Evolutionary conservation across 35 echinoderm and acorn worm species (phyloP).

Genomic region (Patiria miniata): DNA sequence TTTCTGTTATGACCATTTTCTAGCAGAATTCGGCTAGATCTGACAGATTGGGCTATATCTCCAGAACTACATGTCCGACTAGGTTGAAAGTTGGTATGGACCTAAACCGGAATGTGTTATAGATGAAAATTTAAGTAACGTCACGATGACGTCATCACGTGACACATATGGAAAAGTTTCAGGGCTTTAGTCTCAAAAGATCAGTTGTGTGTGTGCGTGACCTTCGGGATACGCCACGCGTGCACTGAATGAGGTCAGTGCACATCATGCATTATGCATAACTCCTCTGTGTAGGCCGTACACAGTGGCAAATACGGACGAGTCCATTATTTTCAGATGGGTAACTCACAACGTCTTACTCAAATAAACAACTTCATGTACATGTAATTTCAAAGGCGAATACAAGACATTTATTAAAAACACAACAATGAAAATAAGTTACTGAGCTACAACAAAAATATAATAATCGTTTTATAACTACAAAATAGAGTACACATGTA

Average conservation of each 20-base stretch:
- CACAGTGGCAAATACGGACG: background rate
- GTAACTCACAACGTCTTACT: background rate
- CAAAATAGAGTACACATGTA: background rate
- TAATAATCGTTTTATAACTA: background rate
- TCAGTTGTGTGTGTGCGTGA: background rate
- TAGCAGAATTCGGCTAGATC: too few relatives aligned
- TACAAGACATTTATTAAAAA: background rate
- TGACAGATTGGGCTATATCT: too few relatives aligned
- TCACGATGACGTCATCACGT: too few relatives aligned
- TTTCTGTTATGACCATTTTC: too few relatives aligned
- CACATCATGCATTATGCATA: conserved; percentile 11
- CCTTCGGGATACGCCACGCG: background rate
- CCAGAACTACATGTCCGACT: too few relatives aligned
- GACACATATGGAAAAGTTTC: background rate
- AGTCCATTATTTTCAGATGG: background rate
- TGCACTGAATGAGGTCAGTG: background rate
- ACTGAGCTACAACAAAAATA: conserved; percentile 9
- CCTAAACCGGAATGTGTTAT: too few relatives aligned
- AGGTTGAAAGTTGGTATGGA: too few relatives aligned
- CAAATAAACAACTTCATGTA: background rate
- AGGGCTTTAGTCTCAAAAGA: background rate
- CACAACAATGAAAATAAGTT: background rate
- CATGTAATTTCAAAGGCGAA: background rate
- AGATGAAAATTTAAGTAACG: too few relatives aligned
- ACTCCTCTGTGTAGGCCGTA: background rate